Evolutionary conservation across 1,140 invertebrate genomes (phyloP), one percentile per base, ranked within the genome.

Genomic region (Colletes latitarsis): DNA sequence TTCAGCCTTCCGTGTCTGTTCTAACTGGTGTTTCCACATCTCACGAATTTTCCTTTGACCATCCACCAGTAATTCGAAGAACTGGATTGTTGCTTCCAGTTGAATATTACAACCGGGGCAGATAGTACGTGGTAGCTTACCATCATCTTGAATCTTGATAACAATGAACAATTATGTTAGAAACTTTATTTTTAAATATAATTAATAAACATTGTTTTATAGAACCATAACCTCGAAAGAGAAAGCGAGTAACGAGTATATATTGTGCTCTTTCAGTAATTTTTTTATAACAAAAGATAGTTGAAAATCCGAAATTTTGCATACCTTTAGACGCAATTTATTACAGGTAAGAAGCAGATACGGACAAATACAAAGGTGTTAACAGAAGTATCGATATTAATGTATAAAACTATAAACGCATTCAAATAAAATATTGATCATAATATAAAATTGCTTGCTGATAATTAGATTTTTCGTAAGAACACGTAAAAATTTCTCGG

Each of bases 51-150:
- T 95, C 17, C 82, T 93, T 89, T 96, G 96, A 9, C 96, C 96
- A 86, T 94, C 94, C 55, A 96, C 94, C 82, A 96, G 94, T 10
- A 96, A 90, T 72, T 96, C 95, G 85, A 96, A 94, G 92, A 96
- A 96, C 87, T 96, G 95, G 64, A 95, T 94, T 43, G 96, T 96
- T 15, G 96, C 94, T 88, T 96, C 95, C 82, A 96, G 84, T 88
- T 96, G 96, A 76, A 96, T 96, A 82, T 96, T 95, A 89, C 96
- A 96, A 21, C 95, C 96, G 5, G 96, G 96, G 89, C 96, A 96
- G 85, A 96, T 96, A 17, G 95, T 96, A 58, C 94, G 93, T 15
- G 96, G 96, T 82, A 95, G 91, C 87, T 95, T 95, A 17, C 95
- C 95, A 94, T 96, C 96, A 91, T 96, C 94, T 77, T 92, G 89